Evolutionary conservation across 2,113 vertebrate genomes (phyloP), one percentile per base, ranked within the genome.

Genomic region (Plectropomus leopardus): DNA sequence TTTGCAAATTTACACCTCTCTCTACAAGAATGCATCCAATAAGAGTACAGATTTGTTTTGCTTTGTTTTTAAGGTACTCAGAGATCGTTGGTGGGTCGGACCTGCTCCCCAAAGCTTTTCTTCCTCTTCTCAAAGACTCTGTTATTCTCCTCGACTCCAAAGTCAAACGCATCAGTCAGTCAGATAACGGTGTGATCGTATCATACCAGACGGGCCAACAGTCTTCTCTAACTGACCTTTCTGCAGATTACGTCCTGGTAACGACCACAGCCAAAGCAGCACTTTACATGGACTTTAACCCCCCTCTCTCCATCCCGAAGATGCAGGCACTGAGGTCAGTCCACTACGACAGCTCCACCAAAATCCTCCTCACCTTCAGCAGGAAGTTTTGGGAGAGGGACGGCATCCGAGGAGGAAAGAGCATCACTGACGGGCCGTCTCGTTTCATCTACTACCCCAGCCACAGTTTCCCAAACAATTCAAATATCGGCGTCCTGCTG

Each of bases 391-490:
- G 96, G 96, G 91, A 96, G 42, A 8, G 34, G 0, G 93, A 96
- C 0, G 78, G 78, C 1, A 88, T 88, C 36, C 17, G 0, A 1
- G 86, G 88, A 16, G 95, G 96, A 0, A 91, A 84, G 1, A 95
- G 93, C 48, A 40, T 92, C 92, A 96, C 95, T 0, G 93, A 96
- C 24, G 23, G 78, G 5, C 95, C 95, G 0, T 94, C 93, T 0
- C 92, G 95, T 1, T 95, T 88, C 45, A 92, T 96, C 84, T 92
- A 96, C 91, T 97, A 96, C 84, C 96, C 95, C 19, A 96, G 92
- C 78, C 96, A 96, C 84, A 77, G 72, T 40, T 91, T 95, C 81
- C 75, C 87, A 1, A 26, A 1, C 5, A 86, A 86, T 1, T 16
- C 80, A 0, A 59, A 61, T 0, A 42, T 92, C 1, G 92, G 96